These are phyloP conservation scores for Sandelia bainsii DNA, from an alignment of 2,797 vertebrate species.

Conservation along the genomic window DNA sequence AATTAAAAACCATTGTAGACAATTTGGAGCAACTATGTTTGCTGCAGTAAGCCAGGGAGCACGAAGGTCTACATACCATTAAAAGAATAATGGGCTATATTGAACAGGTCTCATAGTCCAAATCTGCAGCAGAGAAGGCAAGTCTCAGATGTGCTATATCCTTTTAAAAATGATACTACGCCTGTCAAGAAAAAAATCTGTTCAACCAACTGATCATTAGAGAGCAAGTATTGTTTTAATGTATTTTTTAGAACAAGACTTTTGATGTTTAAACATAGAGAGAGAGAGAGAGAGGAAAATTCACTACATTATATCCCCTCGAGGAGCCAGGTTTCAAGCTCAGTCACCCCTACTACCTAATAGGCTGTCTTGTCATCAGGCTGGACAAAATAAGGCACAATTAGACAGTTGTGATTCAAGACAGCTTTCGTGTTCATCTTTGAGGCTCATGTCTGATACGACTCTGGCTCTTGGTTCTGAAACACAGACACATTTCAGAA, in stretches of 20 bases:
- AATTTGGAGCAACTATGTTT: neutral
- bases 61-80: neutral
- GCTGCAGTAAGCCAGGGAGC: neutral
- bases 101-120: neutral
- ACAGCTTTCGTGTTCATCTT: neutral
- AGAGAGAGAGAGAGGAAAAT: neutral
- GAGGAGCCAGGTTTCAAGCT: neutral
- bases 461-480: neutral
- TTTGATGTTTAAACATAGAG: neutral
- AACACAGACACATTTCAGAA: neutral
- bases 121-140: neutral
- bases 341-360: neutral
- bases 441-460: neutral
- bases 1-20: neutral
- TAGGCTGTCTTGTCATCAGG: neutral
- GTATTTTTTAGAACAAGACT: neutral
- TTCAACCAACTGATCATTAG: conserved; percentile 2
- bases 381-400: neutral
- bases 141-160: conserved; percentile 2
- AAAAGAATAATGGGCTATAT: neutral
- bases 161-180: neutral
- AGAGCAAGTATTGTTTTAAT: neutral
- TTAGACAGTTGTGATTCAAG: no score
- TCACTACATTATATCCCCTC: neutral
- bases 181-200: neutral